Percentiles rank a stretch among this genome's conserved stretches.
Conservation (phyloP, 2,797 vertebrate species). For the Esox lucius region DNA sequence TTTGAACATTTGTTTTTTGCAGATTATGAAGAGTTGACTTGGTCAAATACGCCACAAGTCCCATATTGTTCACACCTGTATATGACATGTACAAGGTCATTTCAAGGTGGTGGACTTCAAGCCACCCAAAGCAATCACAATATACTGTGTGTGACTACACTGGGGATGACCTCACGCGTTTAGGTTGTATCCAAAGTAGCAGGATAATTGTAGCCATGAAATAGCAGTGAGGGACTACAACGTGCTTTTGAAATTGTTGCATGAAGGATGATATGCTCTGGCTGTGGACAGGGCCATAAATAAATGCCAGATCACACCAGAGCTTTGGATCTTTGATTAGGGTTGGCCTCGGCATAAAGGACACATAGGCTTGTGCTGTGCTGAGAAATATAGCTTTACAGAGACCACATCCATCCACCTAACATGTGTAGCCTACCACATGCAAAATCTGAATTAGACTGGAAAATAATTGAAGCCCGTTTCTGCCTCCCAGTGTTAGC, state of each 20-base stretch:
- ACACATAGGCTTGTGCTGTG: constrained; percentile 47
- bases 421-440: constrained; percentile 50
- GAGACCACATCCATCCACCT: constrained; percentile 39
- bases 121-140: constrained; percentile 35
- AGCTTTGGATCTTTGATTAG: constrained; percentile 56
- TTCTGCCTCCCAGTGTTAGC: background rate
- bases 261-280: constrained; percentile 53
- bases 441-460: constrained; percentile 20
- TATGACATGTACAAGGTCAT: constrained; percentile 47
- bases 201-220: constrained; percentile 44
- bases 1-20: constrained; percentile 25
- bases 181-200: constrained; percentile 41
- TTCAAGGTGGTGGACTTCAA: constrained; percentile 25
- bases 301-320: constrained; percentile 63
- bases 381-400: constrained; percentile 49
- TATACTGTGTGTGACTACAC: constrained; percentile 26
- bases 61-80: constrained; percentile 41
- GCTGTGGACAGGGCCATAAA: constrained; percentile 47
- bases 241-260: constrained; percentile 55
- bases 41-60: constrained; percentile 20
- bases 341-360: constrained; percentile 61
- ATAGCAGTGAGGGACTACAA: constrained; percentile 51
- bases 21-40: constrained; percentile 17
- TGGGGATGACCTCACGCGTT: constrained; percentile 50
- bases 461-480: background rate